Percentiles rank a stretch among this genome's conserved stretches.
Conservation (phyloP, 2,113 vertebrate species). For the Arenaria interpres region DNA sequence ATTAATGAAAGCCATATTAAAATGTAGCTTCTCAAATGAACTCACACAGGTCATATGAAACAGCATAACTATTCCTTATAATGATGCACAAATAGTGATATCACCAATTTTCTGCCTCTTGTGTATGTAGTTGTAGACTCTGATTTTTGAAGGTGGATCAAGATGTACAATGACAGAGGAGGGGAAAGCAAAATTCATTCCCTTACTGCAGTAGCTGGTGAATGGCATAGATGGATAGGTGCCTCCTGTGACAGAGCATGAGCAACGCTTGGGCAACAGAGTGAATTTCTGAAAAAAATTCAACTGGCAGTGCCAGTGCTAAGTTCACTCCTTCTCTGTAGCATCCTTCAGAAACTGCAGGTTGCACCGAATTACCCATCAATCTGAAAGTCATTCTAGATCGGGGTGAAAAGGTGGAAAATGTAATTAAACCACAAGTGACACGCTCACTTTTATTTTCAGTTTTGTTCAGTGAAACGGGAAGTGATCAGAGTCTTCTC, state of each 20-base stretch:
- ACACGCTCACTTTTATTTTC: background rate
- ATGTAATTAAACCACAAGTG: background rate
- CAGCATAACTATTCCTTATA: background rate
- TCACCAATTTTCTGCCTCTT: background rate
- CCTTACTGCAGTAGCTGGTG: background rate
- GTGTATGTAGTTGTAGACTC: background rate
- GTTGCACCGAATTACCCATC: background rate
- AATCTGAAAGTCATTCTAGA: background rate
- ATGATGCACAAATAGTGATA: background rate
- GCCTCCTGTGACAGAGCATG: background rate
- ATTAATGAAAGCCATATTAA: background rate
- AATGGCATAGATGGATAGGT: background rate
- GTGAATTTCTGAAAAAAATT: background rate
- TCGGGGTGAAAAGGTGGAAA: background rate
- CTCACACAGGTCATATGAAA: background rate
- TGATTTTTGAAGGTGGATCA: background rate
- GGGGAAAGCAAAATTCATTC: background rate
- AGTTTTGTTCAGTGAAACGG: background rate
- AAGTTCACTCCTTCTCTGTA: background rate
- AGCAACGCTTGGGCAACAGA: rapidly evolving
- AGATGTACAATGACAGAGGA: rapidly evolving
- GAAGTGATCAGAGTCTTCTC: background rate
- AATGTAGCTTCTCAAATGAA: background rate
- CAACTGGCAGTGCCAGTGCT: background rate
- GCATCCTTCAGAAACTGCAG: background rate